Evolutionary conservation across 2,113 vertebrate species (phyloP).

Genomic region (Apodemus sylvaticus): DNA sequence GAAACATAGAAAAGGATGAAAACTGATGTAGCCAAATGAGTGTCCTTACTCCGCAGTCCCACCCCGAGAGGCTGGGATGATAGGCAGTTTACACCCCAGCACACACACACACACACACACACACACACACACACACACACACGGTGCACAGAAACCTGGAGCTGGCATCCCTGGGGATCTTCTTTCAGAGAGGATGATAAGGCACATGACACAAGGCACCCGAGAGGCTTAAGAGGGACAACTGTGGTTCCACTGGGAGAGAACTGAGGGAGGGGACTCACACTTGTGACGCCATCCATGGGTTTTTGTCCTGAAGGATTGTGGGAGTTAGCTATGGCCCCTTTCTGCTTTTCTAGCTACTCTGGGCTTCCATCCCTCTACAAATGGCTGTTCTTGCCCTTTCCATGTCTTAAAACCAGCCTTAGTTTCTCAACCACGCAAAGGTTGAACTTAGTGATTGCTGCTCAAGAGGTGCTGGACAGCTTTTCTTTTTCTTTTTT

Average conservation of each 20-base stretch:
- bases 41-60: slow-evolving; percentile 51
- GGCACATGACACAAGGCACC: not conserved
- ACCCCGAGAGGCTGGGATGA: not conserved
- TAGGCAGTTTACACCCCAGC: not conserved
- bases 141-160: not conserved
- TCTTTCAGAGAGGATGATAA: not conserved
- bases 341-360: not conserved
- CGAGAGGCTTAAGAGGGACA: not conserved
- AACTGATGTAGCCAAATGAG: slow-evolving; percentile 52
- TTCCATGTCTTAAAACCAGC: not conserved
- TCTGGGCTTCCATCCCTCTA: not conserved
- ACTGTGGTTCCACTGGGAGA: not conserved
- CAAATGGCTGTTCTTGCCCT: not conserved
- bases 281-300: not conserved
- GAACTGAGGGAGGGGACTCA: not conserved
- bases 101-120: not conserved
- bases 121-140: too few species aligned
- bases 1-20: slow-evolving; percentile 65
- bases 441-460: not conserved
- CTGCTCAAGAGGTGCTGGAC: not conserved
- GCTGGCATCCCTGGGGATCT: not conserved
- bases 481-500: not conserved
- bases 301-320: not conserved
- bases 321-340: not conserved
- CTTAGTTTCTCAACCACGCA: not conserved